A percentile compares a stretch with the other conserved stretches of the same genome.
Conservation (phyloP, 2,888 invertebrate species). For the Volucella zonaria region DNA sequence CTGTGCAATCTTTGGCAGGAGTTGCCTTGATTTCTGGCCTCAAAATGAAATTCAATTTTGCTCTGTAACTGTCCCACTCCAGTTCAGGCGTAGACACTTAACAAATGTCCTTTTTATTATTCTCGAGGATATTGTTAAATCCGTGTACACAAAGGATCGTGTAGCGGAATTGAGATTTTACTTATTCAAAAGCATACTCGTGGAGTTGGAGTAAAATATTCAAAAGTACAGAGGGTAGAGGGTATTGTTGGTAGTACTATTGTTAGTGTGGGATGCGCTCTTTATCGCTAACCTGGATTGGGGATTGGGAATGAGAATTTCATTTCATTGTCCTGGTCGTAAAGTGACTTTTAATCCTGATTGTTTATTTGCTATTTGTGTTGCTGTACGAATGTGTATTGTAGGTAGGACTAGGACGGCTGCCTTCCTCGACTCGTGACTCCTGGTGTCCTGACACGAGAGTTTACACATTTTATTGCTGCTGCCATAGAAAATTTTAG, state of each 20-base stretch:
- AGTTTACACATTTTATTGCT: constrained; percentile 26
- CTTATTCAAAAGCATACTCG: constrained; percentile 56
- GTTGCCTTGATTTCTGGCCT: background rate
- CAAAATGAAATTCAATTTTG: constrained; percentile 52
- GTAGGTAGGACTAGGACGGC: too few relatives aligned
- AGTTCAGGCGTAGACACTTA: constrained; percentile 50
- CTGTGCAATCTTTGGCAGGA: background rate
- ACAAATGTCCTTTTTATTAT: constrained; percentile 71
- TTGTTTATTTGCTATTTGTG: constrained; percentile 22
- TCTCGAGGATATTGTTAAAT: constrained; percentile 68
- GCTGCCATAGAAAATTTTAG: constrained; percentile 16
- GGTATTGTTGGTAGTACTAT: background rate
- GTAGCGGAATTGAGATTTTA: constrained; percentile 63
- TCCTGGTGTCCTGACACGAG: too few relatives aligned
- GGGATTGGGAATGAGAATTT: constrained; percentile 6
- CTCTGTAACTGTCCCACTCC: background rate
- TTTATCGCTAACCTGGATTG: background rate
- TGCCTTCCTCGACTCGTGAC: too few relatives aligned
- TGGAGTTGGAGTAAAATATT: constrained; percentile 47
- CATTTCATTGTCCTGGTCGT: constrained; percentile 43
- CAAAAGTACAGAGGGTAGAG: constrained; percentile 26
- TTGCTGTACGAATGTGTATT: background rate
- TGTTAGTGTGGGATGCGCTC: background rate
- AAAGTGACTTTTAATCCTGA: constrained; percentile 55
- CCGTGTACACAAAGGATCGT: constrained; percentile 54